These are phyloP conservation scores for Petrocephalus schoutedeni DNA, from an alignment of 2,797 vertebrate species.

Conservation along the genomic window DNA sequence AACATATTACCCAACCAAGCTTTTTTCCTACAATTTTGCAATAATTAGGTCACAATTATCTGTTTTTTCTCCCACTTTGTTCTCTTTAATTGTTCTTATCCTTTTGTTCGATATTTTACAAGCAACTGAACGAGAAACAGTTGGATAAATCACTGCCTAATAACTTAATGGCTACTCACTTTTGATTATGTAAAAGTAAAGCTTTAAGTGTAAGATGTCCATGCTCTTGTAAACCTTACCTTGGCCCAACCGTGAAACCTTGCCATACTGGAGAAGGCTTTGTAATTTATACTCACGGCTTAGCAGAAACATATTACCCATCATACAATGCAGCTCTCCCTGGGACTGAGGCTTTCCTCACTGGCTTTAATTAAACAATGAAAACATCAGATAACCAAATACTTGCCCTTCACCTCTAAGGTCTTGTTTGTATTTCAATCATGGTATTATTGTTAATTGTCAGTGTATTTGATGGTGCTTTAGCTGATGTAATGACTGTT, in stretches of 20 bases:
- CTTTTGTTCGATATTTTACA: too few species aligned
- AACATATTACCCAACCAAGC: too few species aligned
- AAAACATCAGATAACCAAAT: background rate
- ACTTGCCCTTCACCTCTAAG: background rate
- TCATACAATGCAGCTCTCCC: background rate
- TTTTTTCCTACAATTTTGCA: too few species aligned
- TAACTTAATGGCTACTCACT: too few species aligned
- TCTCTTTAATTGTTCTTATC: too few species aligned
- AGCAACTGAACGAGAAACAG: too few species aligned
- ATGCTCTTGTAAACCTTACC: background rate
- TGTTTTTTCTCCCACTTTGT: too few species aligned
- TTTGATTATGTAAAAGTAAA: too few species aligned
- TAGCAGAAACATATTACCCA: background rate
- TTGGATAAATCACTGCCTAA: too few species aligned
- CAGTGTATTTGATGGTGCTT: background rate
- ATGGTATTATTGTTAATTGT: background rate
- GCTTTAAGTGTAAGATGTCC: too few species aligned
- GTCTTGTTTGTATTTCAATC: background rate
- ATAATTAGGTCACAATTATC: too few species aligned
- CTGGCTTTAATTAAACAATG: background rate
- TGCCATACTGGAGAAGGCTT: background rate
- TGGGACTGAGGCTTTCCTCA: background rate
- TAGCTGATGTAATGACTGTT: too few species aligned
- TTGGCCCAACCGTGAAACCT: fast-evolving
- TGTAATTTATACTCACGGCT: background rate